Conservation (phyloP, 2,888 invertebrate species). For the Hololepta plana region DNA sequence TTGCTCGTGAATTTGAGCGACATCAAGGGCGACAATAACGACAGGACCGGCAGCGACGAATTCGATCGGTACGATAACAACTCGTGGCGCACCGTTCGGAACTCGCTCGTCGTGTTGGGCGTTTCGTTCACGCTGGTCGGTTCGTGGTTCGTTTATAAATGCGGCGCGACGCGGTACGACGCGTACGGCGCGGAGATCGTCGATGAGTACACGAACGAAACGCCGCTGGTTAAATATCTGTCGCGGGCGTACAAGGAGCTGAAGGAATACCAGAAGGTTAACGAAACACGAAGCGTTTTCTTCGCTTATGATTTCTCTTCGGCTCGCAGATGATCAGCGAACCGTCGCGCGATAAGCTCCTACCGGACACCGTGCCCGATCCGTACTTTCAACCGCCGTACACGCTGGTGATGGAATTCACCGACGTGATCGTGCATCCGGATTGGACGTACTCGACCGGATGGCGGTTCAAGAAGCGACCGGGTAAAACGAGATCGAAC, state of each 20-base stretch:
- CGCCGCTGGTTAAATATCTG: slow-evolving; percentile 48
- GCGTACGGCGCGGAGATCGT: slow-evolving; percentile 53
- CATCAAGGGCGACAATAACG: neutral
- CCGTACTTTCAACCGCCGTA: slow-evolving; percentile 95
- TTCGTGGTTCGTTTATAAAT: slow-evolving; percentile 43
- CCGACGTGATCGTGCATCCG: slow-evolving; percentile 89
- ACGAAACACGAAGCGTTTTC: no score
- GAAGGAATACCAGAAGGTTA: slow-evolving; percentile 21
- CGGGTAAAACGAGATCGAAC: slow-evolving; percentile 46
- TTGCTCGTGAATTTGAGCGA: neutral
- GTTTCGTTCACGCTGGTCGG: slow-evolving; percentile 38
- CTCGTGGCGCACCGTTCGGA: slow-evolving; percentile 23
- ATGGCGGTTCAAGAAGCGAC: slow-evolving; percentile 96
- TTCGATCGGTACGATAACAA: slow-evolving; percentile 11
- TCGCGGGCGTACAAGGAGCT: slow-evolving; percentile 35
- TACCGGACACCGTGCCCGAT: slow-evolving; percentile 80
- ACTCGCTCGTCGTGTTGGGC: slow-evolving; percentile 32
- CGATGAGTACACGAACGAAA: slow-evolving; percentile 55
- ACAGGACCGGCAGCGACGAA: neutral
- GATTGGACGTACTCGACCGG: slow-evolving; percentile 98
- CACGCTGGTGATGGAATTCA: slow-evolving; percentile 89
- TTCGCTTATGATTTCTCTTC: slow-evolving; percentile 1
- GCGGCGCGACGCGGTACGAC: slow-evolving; percentile 56
- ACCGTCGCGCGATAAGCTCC: slow-evolving; percentile 80
- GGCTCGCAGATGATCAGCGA: slow-evolving; percentile 62